Evolutionary conservation across 2,888 invertebrate species (phyloP).

Genomic region (Willowsia nigromaculata): DNA sequence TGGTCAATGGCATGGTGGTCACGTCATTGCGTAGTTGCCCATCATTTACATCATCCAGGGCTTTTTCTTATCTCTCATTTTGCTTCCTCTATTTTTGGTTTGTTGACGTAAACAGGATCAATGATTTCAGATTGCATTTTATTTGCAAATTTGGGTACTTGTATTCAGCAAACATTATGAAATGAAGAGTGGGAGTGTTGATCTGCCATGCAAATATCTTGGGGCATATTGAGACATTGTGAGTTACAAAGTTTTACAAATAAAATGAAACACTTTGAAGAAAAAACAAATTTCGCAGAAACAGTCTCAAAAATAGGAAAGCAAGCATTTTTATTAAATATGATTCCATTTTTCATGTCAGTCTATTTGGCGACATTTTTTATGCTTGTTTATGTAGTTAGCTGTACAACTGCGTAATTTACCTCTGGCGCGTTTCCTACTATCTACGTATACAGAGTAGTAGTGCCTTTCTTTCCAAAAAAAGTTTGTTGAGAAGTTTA

Average conservation of each 20-base stretch:
- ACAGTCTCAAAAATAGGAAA: neutral
- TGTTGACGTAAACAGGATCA: neutral
- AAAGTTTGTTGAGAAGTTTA: neutral
- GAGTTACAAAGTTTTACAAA: no score
- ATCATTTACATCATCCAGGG: neutral
- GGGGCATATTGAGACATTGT: no score
- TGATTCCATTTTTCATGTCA: neutral
- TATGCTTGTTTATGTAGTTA: neutral
- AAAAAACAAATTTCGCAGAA: no score
- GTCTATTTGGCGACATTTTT: neutral
- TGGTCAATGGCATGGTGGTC: constrained; percentile 15
- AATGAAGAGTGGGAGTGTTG: no score
- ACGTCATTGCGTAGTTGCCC: constrained; percentile 36
- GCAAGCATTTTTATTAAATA: neutral
- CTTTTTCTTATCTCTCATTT: neutral
- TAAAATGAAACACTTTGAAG: no score
- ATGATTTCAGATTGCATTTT: neutral
- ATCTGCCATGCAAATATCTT: no score
- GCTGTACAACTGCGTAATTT: neutral
- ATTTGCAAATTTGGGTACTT: no score
- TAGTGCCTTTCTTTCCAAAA: neutral
- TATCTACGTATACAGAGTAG: neutral
- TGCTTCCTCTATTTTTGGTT: no score
- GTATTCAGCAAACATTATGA: no score
- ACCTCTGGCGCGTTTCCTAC: neutral